Percentiles rank a stretch among this genome's conserved stretches.
Evolutionary conservation across 2,797 vertebrate species (phyloP).

Genomic region (Sphenopsis melanotis): DNA sequence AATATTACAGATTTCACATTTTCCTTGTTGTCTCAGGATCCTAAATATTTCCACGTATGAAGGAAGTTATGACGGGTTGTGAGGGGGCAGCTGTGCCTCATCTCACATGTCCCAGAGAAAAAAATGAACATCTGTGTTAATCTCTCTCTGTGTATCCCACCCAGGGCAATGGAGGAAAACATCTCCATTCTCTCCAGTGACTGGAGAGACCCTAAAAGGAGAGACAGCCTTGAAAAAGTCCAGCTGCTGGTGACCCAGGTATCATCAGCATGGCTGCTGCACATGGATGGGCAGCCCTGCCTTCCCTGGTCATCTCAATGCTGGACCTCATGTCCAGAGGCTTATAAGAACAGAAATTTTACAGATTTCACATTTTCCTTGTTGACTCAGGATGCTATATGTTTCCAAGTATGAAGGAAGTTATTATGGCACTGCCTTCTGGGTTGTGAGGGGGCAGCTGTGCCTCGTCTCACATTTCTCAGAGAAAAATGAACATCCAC

Average conservation of each 20-base stretch:
- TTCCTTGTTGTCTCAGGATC: neutral
- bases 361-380: neutral
- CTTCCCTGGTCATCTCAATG: neutral
- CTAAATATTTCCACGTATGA: neutral
- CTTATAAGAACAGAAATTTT: neutral
- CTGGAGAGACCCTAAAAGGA: neutral
- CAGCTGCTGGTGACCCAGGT: neutral
- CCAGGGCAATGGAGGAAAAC: neutral
- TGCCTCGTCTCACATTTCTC: neutral
- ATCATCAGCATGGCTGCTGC: rapidly evolving
- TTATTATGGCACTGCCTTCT: neutral
- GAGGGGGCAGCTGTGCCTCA: neutral
- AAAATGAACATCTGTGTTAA: neutral
- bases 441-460: neutral
- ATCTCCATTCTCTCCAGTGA: neutral
- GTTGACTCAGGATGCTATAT: neutral
- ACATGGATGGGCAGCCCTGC: neutral
- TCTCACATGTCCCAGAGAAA: neutral
- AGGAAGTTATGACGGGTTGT: neutral
- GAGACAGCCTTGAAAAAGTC: neutral
- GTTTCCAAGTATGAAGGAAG: neutral
- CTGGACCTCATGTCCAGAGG: neutral
- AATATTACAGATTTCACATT: neutral
- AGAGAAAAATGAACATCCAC: neutral
- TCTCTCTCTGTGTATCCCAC: neutral